These are phyloP conservation scores for mouse (Mus musculus) DNA, from an alignment of 2,113 vertebrate genomes.

Conservation along the genomic window DNA sequence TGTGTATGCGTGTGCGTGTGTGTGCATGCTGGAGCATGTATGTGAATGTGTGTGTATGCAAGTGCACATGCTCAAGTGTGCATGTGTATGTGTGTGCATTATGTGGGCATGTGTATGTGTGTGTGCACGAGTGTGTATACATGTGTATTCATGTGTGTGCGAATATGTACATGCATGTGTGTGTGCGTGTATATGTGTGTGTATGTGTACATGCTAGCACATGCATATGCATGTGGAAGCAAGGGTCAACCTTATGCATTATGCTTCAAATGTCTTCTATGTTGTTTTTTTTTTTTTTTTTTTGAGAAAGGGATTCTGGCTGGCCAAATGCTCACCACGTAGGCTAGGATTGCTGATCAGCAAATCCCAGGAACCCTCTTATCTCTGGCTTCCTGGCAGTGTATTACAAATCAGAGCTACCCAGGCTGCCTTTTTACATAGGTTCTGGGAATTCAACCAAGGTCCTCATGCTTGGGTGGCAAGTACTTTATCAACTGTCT, in stretches of 20 bases:
- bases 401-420: background rate
- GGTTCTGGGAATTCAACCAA: background rate
- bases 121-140: background rate
- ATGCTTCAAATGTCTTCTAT: background rate
- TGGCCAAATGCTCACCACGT: background rate
- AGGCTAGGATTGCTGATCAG: background rate
- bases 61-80: fast-evolving
- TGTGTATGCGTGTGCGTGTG: background rate
- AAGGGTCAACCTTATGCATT: background rate
- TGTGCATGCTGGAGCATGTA: background rate
- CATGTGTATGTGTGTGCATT: background rate
- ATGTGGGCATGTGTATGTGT: background rate
- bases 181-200: background rate
- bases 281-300: background rate
- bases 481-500: background rate
- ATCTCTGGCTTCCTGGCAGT: background rate
- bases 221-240: background rate
- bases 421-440: background rate
- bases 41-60: background rate
- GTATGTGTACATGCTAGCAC: too few species aligned
- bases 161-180: background rate
- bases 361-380: background rate
- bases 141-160: background rate
- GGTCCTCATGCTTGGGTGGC: background rate
- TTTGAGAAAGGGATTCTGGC: background rate